Evolutionary conservation across 2,888 invertebrate genomes (phyloP).

Genomic region (Hypsopygia costalis): DNA sequence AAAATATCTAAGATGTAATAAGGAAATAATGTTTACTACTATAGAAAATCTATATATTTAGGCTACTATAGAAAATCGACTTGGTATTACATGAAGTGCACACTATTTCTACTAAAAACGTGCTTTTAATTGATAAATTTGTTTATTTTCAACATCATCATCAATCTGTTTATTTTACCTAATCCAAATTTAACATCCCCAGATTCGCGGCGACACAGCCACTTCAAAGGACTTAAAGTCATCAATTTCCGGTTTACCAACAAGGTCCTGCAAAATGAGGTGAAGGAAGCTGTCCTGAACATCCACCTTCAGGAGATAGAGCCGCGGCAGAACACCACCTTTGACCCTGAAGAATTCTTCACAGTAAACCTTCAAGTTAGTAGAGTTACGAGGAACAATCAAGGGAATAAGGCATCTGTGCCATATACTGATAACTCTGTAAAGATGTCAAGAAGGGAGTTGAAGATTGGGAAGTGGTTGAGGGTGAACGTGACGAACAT

Average conservation of each 20-base stretch:
- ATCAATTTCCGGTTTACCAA: constrained; percentile 87
- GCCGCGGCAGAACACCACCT: constrained; percentile 47
- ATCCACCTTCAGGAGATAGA: constrained; percentile 81
- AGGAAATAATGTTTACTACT: no score
- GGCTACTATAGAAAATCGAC: no score
- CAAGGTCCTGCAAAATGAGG: constrained; percentile 84
- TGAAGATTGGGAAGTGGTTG: constrained; percentile 84
- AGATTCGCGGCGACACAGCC: constrained; percentile 85
- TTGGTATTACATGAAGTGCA: background rate
- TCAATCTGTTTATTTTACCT: background rate
- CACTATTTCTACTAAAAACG: background rate
- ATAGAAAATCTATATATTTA: no score
- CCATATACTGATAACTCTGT: constrained; percentile 58
- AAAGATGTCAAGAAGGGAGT: constrained; percentile 72
- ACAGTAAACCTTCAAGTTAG: constrained; percentile 63
- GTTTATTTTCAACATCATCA: no score
- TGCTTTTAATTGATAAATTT: no score
- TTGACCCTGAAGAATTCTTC: constrained; percentile 53
- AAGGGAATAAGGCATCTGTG: constrained; percentile 62
- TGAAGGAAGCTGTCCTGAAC: constrained; percentile 85
- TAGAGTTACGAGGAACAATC: constrained; percentile 61
- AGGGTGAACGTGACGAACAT: constrained; percentile 87
- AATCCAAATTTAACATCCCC: constrained; percentile 32
- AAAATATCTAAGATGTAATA: background rate
- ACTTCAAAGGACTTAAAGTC: constrained; percentile 84